These are phyloP conservation scores for Alectura lathami DNA, from an alignment of 2,113 vertebrate species.

Conservation along the genomic window DNA sequence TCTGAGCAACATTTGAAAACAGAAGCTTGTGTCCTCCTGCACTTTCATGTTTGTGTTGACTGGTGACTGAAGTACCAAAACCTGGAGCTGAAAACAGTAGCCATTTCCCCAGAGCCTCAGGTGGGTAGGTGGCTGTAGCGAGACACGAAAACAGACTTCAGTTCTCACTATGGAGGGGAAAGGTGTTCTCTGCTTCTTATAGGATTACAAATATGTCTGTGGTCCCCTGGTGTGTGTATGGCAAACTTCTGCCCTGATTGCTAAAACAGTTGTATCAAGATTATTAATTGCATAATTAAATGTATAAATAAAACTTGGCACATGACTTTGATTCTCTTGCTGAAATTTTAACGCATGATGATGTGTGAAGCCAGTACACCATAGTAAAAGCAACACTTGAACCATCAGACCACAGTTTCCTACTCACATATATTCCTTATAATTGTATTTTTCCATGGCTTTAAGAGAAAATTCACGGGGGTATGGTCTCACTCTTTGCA, in stretches of 20 bases:
- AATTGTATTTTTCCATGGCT: conserved; percentile 51
- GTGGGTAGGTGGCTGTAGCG: background rate
- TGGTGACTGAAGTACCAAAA: background rate
- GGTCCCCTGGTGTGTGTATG: background rate
- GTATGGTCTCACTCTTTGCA: background rate
- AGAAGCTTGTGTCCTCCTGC: background rate
- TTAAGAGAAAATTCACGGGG: conserved; percentile 34
- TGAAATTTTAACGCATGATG: background rate
- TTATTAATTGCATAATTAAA: conserved; percentile 39
- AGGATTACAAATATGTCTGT: background rate
- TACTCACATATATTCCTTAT: background rate
- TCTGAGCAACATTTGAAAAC: background rate
- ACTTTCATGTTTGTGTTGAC: background rate
- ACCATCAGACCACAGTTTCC: conserved; percentile 21
- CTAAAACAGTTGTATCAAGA: conserved; percentile 11
- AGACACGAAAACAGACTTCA: background rate
- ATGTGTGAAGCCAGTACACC: background rate
- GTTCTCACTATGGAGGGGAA: background rate
- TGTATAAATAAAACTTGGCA: background rate
- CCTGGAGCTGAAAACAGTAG: background rate
- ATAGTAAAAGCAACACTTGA: background rate
- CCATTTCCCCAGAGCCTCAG: conserved; percentile 4
- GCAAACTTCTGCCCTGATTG: conserved; percentile 4
- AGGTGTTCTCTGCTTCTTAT: conserved; percentile 14
- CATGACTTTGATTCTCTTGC: background rate